Base-by-base conservation (phyloP, 2,797 vertebrate species). In the Anabas testudineus region DNA sequence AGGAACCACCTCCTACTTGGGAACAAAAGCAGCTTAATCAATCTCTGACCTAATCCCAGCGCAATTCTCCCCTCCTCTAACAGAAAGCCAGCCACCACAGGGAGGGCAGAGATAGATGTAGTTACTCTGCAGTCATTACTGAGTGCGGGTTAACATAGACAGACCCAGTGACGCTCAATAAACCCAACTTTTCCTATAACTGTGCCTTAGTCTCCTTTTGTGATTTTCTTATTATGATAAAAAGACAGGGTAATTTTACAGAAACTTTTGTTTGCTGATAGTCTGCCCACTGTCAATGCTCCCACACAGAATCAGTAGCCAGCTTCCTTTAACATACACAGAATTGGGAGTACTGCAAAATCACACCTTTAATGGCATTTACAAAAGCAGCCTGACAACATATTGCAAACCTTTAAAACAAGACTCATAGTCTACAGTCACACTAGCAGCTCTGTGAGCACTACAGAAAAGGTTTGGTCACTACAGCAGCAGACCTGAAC, bases 21-120 rank as follows among this genome's bases (percentile, higher is more conserved):
- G 53, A 69, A n/a, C 52, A 61, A 71, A 80, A 78, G 69, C 66
- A 70, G 55, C 26, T 77, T 76, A 87, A 90, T 91, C 86, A 89
- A 87, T 88, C 78, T 82, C 61, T 54, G 60, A 76, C 78, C 70
- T 77, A 83, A 86, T 81, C 73, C 78, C 49, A 68, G 60, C 53
- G 74, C 79, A 84, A 84, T 82, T 82, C 78, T 69, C 79, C 65
- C 47, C 65, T 69, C 39, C 47, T 74, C 48, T 60, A 75, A 74
- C 34, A 67, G 70, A 78, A 51, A 72, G 56, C 41, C 69, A 52
- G 42, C 71, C 74, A 73, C 68, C 63, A 65, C 41, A 42, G 77
- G 78, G 70, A 70, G 60, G 82, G 78, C 76, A 71, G 74, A 84
- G 84, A 88, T 30, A 63, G 79, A 85, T 84, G 78, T 68, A 76